phyloP scores from a whole-genome alignment of 2,888 invertebrate species.

The Stenurella melanura region DNA sequence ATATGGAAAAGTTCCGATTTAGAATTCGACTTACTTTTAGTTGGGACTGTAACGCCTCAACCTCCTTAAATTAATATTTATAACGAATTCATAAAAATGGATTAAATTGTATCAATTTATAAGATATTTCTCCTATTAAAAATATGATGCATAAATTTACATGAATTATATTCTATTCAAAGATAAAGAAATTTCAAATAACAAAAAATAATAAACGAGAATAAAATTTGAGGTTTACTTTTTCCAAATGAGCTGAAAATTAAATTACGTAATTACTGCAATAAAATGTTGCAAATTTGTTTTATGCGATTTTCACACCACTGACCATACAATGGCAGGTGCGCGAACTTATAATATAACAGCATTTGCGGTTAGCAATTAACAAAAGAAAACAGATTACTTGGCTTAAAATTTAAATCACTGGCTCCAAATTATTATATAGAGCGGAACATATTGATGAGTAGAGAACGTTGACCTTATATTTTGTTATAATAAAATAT shows the following conservation, averaged over 20 bases:
- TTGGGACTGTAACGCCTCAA: too few species aligned
- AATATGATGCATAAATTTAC: too few species aligned
- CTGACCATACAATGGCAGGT: background rate
- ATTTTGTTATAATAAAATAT: too few species aligned
- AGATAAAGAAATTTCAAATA: too few species aligned
- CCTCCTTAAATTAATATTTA: too few species aligned
- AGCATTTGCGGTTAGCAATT: background rate
- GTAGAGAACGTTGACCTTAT: background rate
- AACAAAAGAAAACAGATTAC: slow-evolving; percentile 1
- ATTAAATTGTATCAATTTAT: too few species aligned
- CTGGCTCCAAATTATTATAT: background rate
- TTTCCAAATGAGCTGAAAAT: background rate
- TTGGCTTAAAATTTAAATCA: slow-evolving; percentile 2
- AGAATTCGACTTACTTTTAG: too few species aligned
- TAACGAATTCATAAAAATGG: too few species aligned
- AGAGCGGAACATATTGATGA: slow-evolving; percentile 7
- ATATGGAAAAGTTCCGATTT: too few species aligned
- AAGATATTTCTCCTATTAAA: too few species aligned
- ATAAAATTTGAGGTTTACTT: background rate
- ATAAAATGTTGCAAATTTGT: background rate
- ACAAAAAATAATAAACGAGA: too few species aligned
- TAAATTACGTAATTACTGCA: background rate
- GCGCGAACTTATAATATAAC: background rate
- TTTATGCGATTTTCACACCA: background rate
- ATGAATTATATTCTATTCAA: too few species aligned